Evolutionary conservation across 2,888 invertebrate species (phyloP), one percentile per base, ranked within the genome.

Genomic region (Periphyllus acericola): DNA sequence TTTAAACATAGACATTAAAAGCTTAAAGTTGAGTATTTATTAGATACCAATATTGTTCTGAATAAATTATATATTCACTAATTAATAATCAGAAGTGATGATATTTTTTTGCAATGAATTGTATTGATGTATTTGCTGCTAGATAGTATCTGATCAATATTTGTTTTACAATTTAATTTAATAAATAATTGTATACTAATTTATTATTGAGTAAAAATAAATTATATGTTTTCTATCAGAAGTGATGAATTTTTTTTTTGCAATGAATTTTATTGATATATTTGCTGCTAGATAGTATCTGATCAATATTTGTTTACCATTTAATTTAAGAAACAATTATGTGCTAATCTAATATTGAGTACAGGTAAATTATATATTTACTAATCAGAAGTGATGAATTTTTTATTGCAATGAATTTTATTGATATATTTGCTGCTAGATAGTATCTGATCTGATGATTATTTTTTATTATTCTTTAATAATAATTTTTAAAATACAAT

Each of bases 201-300:
- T 6, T 4, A 8, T 9, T 19, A n/a, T n/a, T n/a, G n/a, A n/a
- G n/a, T n/a, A n/a, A n/a, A n/a, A n/a, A n/a, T n/a, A n/a, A n/a
- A n/a, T n/a, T n/a, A n/a, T n/a, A n/a, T n/a, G n/a, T n/a, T n/a
- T n/a, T n/a, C n/a, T n/a, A n/a, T n/a, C n/a, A n/a, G n/a, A n/a
- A n/a, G n/a, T 79, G 78, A 79, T 79, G 78, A 55, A 17, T 40
- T 1, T 55, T 32, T 21, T 29, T 55, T 52, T 52, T 46, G 21
- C 78, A 52, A 19, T 79, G 55, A 79, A 46, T 81, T 32, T n/a
- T 40, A 71, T 46, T 71, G 40, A 81, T 81, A 3, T 9, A 21
- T 66, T 81, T 68, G 68, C 21, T 68, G 80, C 68, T 81, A 81
- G 40, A 40, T 75, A 75, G 40, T 75, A 40, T 75, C 40, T 75